A percentile compares a stretch with the other conserved stretches of the same genome.
phyloP scores from a whole-genome alignment of 2,113 vertebrate species.

The Loxodonta africana region DNA sequence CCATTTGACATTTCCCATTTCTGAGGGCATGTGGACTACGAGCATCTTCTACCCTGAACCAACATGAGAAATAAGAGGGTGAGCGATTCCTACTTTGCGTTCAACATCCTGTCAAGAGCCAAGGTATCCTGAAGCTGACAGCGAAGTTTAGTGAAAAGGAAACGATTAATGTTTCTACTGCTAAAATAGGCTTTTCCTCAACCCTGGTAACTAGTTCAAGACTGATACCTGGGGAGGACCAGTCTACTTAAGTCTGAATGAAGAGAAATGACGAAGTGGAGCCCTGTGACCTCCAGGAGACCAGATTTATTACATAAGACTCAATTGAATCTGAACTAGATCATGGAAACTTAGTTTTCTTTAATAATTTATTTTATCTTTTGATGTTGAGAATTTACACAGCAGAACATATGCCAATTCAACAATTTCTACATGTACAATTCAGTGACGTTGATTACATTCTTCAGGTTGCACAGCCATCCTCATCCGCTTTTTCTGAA shows the following conservation, averaged over 20 bases:
- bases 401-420: not conserved
- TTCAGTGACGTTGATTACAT: not conserved
- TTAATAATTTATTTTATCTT: not conserved
- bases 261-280: not conserved
- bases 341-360: not conserved
- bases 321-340: not conserved
- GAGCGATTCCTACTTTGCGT: not conserved
- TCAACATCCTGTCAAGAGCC: not conserved
- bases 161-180: not conserved
- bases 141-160: not conserved
- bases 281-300: not conserved
- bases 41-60: not conserved
- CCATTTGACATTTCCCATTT: not conserved
- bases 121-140: not conserved
- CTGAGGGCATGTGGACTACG: not conserved
- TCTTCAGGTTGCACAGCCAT: not conserved
- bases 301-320: not conserved
- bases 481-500: not conserved
- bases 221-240: not conserved
- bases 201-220: not conserved
- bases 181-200: not conserved
- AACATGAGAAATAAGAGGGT: not conserved
- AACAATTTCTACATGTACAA: not conserved
- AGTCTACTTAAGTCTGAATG: not conserved
- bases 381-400: not conserved